phyloP scores from a whole-genome alignment of 2,797 vertebrate species.

The Scolopax bukidnonensis region DNA sequence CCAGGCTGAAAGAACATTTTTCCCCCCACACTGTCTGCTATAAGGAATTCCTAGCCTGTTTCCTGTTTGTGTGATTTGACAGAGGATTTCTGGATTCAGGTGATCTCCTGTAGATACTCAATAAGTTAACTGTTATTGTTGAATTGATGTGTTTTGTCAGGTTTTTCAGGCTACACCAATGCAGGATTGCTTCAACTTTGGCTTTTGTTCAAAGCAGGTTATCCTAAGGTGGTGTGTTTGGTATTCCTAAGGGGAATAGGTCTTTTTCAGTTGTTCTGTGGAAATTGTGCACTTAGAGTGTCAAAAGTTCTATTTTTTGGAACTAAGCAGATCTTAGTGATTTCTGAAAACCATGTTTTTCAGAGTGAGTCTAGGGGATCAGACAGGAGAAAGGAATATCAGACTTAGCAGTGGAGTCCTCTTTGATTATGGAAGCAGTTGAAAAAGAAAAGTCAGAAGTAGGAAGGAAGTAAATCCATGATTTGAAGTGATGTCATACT shows the following conservation, averaged over 20 bases:
- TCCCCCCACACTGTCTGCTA: neutral
- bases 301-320: neutral
- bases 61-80: neutral
- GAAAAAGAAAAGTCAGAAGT: neutral
- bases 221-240: neutral
- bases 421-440: neutral
- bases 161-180: neutral
- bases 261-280: neutral
- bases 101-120: neutral
- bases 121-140: neutral
- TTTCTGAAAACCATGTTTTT: neutral
- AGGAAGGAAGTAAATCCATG: neutral
- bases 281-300: neutral
- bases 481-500: neutral
- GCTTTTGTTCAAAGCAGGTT: neutral
- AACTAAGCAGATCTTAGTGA: neutral
- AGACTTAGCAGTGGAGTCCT: neutral
- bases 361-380: neutral
- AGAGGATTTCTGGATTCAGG: neutral
- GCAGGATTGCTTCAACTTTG: neutral
- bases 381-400: neutral
- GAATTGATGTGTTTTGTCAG: neutral
- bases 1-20: neutral
- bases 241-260: neutral
- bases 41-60: neutral